phyloP scores from a whole-genome alignment of 35 echinoderm and acorn worm species.

The Amphiura filiformis region DNA sequence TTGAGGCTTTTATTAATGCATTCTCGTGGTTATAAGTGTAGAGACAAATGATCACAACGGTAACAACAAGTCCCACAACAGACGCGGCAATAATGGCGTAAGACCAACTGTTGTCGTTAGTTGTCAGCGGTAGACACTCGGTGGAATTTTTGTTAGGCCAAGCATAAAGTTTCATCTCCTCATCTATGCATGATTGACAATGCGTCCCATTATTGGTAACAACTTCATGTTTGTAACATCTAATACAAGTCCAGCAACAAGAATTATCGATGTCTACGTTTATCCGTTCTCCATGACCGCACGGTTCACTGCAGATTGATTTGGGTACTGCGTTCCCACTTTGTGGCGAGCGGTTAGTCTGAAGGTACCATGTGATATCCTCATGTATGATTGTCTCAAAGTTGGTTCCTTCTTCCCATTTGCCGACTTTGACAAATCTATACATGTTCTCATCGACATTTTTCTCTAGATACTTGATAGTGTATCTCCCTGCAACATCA shows the following conservation, averaged over 20 bases:
- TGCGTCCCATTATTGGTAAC: conserved; percentile 59
- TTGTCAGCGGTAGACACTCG: conserved; percentile 34
- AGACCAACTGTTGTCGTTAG: conserved; percentile 33
- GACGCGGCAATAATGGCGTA: conserved; percentile 52
- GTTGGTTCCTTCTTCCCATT: background rate
- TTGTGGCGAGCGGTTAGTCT: too few species aligned
- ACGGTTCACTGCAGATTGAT: conserved; percentile 79
- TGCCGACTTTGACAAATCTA: background rate
- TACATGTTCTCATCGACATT: background rate
- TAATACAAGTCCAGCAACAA: conserved; percentile 86
- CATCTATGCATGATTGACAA: conserved; percentile 63
- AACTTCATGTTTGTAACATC: conserved; percentile 49
- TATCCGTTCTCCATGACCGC: conserved; percentile 41
- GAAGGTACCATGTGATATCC: background rate
- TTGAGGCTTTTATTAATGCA: conserved; percentile 86
- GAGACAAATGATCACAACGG: conserved; percentile 33
- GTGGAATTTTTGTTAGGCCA: conserved; percentile 59
- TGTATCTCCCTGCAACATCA: background rate
- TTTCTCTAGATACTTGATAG: background rate
- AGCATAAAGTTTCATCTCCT: conserved; percentile 8
- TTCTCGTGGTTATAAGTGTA: conserved; percentile 80
- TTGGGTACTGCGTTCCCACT: conserved; percentile 41
- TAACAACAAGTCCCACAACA: conserved; percentile 35
- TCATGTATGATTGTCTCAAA: background rate
- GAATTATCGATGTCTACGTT: conserved; percentile 59